Base-by-base conservation (phyloP, 1,140 invertebrate genomes). In the Caenorhabditis remanei region DNA sequence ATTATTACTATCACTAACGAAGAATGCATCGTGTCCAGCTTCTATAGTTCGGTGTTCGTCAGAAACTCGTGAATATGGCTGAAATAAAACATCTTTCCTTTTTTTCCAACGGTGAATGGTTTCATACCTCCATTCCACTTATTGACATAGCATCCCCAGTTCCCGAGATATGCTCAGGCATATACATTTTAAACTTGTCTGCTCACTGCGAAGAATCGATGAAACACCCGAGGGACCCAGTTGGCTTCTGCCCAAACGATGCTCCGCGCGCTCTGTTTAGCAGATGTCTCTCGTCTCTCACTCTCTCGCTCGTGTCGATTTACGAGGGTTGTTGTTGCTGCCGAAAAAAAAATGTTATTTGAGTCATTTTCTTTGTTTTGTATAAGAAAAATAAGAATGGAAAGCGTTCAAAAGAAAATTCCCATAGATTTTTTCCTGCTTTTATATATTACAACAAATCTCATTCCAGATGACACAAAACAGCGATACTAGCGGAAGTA, bases 81-180 rank as follows among this genome's bases (percentile, higher is more conserved):
- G 46, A 50, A 79, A 79, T 4, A 32, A 11, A 11, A 2, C 21
- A 8, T 11, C 0, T 13, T 9, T 19, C 24, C 19, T 19, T 14
- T 11, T 79, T 0, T 53, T 24, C 41, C 1, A 32, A 9, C 24
- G 40, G 0, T 63, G 21, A 4, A 19, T 32, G 19, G n/a, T 61
- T 41, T 9, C 71, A 50, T 43, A 79, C 71, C 71, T 79, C 71
- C 4, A 79, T 50, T 79, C 71, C 71, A 13, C 19, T 24, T 5
- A 79, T 21, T 4, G 71, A 79, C 6, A 79, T 79, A 13, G 71
- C 19, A 24, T 79, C 46, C 11, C 71, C 71, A 24, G 71, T 79
- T 21, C 71, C 71, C n/a, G 71, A 79, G 6, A 79, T 79, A 79
- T 79, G 71, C 71, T 79, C 71, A 19, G 71, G 71, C 71, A 79